phyloP scores from a whole-genome alignment of 2,797 vertebrate species.

The Nannoperca australis region DNA sequence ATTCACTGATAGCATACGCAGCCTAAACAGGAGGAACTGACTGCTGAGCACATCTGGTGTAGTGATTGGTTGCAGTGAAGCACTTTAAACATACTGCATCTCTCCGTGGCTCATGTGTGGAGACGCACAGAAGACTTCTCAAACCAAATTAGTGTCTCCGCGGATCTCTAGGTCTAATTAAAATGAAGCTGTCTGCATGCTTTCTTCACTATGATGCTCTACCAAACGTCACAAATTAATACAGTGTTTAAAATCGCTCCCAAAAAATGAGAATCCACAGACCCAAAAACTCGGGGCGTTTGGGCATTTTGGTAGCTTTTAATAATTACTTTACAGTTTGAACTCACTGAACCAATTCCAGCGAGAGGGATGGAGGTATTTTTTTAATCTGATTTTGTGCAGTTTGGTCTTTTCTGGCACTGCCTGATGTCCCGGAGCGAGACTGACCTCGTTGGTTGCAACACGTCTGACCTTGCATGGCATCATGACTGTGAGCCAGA shows the following conservation, averaged over 20 bases:
- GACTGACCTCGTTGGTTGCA: constrained; percentile 48
- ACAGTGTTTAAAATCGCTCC: not conserved
- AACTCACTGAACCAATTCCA: constrained; percentile 22
- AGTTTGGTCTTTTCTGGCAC: constrained; percentile 38
- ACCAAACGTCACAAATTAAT: constrained; percentile 5
- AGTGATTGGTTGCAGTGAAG: constrained; percentile 42
- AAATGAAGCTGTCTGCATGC: constrained; percentile 10
- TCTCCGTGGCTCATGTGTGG: constrained; percentile 20
- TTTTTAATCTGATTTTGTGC: constrained; percentile 49
- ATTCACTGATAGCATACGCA: constrained; percentile 16
- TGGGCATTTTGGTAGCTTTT: not conserved
- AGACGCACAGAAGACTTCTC: constrained; percentile 24
- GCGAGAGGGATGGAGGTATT: constrained; percentile 12
- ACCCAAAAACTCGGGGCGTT: not conserved
- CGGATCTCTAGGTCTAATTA: constrained; percentile 45
- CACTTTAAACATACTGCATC: constrained; percentile 25
- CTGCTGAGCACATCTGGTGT: constrained; percentile 40
- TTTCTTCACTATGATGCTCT: constrained; percentile 4
- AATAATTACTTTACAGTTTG: constrained; percentile 22
- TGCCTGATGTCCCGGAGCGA: constrained; percentile 23
- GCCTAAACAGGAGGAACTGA: constrained; percentile 13
- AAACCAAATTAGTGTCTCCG: constrained; percentile 42
- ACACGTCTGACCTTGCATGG: constrained; percentile 58
- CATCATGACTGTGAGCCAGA: constrained; percentile 65
- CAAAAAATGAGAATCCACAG: constrained; percentile 3